Base-by-base conservation (phyloP, 2,888 invertebrate species). In the Apomyelois bistriatella region DNA sequence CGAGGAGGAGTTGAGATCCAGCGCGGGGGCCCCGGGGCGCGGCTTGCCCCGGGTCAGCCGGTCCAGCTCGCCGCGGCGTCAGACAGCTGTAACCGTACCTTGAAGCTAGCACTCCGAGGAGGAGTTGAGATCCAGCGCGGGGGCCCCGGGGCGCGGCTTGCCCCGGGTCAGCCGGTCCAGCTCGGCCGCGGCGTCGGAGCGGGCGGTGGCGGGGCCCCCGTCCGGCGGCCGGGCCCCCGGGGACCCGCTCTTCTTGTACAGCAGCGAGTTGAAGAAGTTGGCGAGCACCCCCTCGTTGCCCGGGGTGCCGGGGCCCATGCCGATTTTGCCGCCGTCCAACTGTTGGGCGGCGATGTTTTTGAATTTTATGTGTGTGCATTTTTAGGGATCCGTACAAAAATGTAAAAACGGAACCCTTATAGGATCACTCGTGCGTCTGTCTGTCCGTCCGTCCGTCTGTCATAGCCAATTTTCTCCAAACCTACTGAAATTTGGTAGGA, bases 261-360 rank as follows among this genome's bases (percentile, higher is more conserved):
- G 93, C 74, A 99, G 92, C 59, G 98, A 98, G 91, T 99, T 99
- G 92, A 99, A 99, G 93, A 99, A 99, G 89, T 96, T 99, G 9
- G 99, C 99, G 60, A 99, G 90, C 52, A 99, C 98, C 56, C 98
- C 97, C 90, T 98, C 98, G 76, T 82, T 80, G 70, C 86, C 86
- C 15, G 96, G 94, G 51, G 96, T 93, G 69, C 94, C 93, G 0
- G 94, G 92, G 60, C 92, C 91, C 81, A 86, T 82, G 82, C 93
- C 92, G 70, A 95, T 91, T 87, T 97, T 94, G 52, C 94, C 89
- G 71, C 94, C 91, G 82, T 96, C 96, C 79, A 95, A 82, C 94
- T 95, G 77, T 9, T 3, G 37, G 22, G n/a, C 37, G 10, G 15
- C n/a, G 28, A 28, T 28, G 7, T 22, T 22, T 5, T 22, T 22